phyloP scores from a whole-genome alignment of 2,888 invertebrate species.

The Aleiodes testaceus region DNA sequence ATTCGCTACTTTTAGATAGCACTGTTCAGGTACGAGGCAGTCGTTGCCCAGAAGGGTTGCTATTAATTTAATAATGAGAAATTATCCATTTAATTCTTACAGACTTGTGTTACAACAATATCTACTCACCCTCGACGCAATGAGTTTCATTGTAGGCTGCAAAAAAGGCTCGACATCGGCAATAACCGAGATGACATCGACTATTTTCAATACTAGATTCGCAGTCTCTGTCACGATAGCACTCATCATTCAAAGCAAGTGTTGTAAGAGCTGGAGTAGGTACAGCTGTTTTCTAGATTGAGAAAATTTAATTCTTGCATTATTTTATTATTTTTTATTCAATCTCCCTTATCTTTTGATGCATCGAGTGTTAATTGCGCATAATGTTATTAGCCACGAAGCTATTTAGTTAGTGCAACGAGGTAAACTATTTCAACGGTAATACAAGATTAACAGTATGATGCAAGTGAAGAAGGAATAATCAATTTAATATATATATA shows the following conservation, averaged over 20 bases:
- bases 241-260: slow-evolving; percentile 77
- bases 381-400: slow-evolving; percentile 9
- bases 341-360: slow-evolving; percentile 6
- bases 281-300: slow-evolving; percentile 52
- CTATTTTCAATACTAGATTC: slow-evolving; percentile 77
- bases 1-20: slow-evolving; percentile 90
- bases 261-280: slow-evolving; percentile 56
- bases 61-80: slow-evolving; percentile 73
- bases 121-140: slow-evolving; percentile 86
- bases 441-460: not conserved
- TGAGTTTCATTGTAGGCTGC: slow-evolving; percentile 85
- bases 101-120: not conserved
- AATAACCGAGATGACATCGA: slow-evolving; percentile 81
- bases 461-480: not conserved
- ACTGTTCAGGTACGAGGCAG: slow-evolving; percentile 88
- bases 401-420: slow-evolving; percentile 7
- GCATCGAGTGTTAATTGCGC: slow-evolving; percentile 23
- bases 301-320: slow-evolving; percentile 11
- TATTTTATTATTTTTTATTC: not conserved
- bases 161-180: slow-evolving; percentile 88
- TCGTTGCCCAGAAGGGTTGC: slow-evolving; percentile 89
- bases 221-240: slow-evolving; percentile 80
- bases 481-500: not conserved
- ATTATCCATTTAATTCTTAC: not conserved
- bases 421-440: slow-evolving; percentile 3